These are phyloP conservation scores for Oophaga pumilio DNA, from an alignment of 2,113 vertebrate genomes.

Conservation along the genomic window DNA sequence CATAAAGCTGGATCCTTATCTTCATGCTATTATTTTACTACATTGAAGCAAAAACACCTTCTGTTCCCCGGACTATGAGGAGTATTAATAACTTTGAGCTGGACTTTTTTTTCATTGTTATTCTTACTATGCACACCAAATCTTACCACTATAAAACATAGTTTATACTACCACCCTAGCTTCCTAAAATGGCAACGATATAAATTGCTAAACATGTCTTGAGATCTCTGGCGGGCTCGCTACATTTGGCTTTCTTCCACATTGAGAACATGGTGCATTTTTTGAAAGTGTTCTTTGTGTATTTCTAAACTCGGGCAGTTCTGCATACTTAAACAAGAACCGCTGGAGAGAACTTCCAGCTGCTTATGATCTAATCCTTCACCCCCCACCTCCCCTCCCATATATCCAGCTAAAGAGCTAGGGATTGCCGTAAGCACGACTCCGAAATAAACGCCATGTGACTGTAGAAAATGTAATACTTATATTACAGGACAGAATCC, in stretches of 20 bases:
- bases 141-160: not conserved
- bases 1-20: too few relatives aligned
- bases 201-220: not conserved
- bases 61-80: too few relatives aligned
- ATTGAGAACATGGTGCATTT: constrained; percentile 37
- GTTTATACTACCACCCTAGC: not conserved
- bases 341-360: constrained; percentile 37
- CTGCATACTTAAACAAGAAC: not conserved
- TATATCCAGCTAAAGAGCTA: not conserved
- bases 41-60: too few relatives aligned
- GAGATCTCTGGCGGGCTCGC: not conserved
- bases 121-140: not conserved
- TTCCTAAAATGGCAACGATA: constrained; percentile 34
- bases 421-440: not conserved
- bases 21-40: too few relatives aligned
- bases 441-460: not conserved
- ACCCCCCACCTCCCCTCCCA: not conserved
- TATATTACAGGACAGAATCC: not conserved
- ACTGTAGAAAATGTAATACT: not conserved
- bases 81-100: too few relatives aligned
- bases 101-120: too few relatives aligned
- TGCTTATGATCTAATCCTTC: constrained; percentile 46
- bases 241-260: not conserved
- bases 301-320: not conserved
- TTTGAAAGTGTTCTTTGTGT: constrained; percentile 52